Evolutionary conservation across 2,113 vertebrate species (phyloP), one percentile per base, ranked within the genome.

Genomic region (Echinops telfairi): DNA sequence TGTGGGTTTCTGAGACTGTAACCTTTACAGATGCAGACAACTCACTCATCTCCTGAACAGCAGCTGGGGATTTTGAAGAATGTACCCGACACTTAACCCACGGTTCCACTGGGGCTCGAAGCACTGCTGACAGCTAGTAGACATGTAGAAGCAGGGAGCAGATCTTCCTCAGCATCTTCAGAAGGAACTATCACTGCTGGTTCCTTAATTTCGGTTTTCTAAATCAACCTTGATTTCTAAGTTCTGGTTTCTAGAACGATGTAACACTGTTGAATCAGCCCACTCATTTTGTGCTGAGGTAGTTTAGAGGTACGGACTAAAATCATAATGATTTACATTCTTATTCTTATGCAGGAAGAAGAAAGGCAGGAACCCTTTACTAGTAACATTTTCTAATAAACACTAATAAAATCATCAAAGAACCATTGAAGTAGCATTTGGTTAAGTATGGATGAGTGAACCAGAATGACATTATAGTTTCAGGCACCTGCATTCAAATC

Each of bases 311-410:
- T 77, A 33, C 12, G 83, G 81, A 68, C 23, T 31, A 6, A 94
- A 85, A 85, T 93, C 16, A 92, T 40, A 40, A 47, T 90, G 66
- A 71, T 57, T 66, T 92, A 91, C 71, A 10, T 62, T 73, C 20
- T 33, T 81, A 22, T 91, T 82, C 60, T 80, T 76, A 64, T 38
- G 68, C n/a, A 43, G 53, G 33, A 7, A 79, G 31, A 88, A 88
- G 25, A 66, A 87, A 81, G 53, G 14, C 76, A 86, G 31, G 47
- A 83, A 68, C n/a, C 60, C 80, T 38, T 76, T 71, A 86, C 71
- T 6, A 43, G n/a, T 75, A 73, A 73, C 15, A 77, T 80, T 95
- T 73, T 60, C 40, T 80, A 85, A 16, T 19, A 68, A 94, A 76
- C 0, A 36, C 3, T 47, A 47, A 73, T 53, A 12, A 58, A 88